Percentiles rank a stretch among this genome's conserved stretches.
phyloP scores from a whole-genome alignment of 2,797 vertebrate species.

The Acanthopagrus latus region DNA sequence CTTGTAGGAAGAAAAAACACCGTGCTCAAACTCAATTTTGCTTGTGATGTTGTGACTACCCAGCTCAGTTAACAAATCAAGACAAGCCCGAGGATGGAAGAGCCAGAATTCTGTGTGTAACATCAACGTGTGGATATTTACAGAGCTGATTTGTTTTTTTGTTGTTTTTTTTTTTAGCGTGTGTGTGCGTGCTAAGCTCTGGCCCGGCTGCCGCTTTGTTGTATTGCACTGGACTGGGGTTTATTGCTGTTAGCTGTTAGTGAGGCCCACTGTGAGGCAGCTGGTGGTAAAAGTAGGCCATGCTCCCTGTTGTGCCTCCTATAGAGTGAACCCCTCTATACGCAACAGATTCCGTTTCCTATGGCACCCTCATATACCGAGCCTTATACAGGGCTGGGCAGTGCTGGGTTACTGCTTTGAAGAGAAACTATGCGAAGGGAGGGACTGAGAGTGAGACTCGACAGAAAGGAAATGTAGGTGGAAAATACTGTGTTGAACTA shows the following conservation, averaged over 20 bases:
- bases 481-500: constrained; percentile 23
- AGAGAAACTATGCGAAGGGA: constrained; percentile 34
- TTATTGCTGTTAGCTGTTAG: constrained; percentile 59
- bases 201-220: constrained; percentile 55
- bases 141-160: constrained; percentile 18
- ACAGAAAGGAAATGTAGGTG: constrained; percentile 12
- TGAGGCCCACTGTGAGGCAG: constrained; percentile 73
- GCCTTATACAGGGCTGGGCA: constrained; percentile 16
- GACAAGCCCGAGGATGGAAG: constrained; percentile 7
- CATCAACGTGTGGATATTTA: neutral
- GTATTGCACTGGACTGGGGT: constrained; percentile 54
- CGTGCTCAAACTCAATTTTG: constrained; percentile 9
- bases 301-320: constrained; percentile 63
- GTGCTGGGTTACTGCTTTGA: constrained; percentile 42
- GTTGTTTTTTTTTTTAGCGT: constrained; percentile 23
- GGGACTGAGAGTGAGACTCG: constrained; percentile 8
- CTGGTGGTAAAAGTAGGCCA: constrained; percentile 76
- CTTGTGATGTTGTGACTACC: constrained; percentile 6
- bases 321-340: constrained; percentile 59
- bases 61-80: constrained; percentile 18
- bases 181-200: constrained; percentile 32
- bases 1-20: constrained; percentile 9
- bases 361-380: constrained; percentile 45
- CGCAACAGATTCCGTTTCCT: constrained; percentile 51
- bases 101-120: constrained; percentile 13